Evolutionary conservation across 2,888 invertebrate genomes (phyloP).

Genomic region (Leptogaster cylindrica): DNA sequence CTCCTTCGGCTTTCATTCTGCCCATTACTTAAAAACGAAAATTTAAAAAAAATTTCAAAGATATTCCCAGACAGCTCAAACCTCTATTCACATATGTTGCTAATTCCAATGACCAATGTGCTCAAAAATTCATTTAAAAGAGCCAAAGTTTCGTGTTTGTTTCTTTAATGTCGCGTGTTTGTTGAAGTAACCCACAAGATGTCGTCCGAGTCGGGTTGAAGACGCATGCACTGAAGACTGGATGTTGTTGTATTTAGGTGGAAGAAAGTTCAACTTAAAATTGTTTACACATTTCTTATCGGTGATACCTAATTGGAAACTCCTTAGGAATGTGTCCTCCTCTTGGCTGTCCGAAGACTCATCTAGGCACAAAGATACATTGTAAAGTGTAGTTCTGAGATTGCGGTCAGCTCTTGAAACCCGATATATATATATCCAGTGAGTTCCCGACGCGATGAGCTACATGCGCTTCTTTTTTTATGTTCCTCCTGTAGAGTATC

Average conservation of each 20-base stretch:
- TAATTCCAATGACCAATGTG: slow-evolving; percentile 1
- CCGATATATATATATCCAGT: background rate
- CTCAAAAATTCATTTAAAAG: background rate
- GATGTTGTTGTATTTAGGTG: too few species aligned
- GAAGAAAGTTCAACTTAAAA: too few species aligned
- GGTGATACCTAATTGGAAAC: slow-evolving; percentile 1
- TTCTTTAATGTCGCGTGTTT: background rate
- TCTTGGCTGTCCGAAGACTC: background rate
- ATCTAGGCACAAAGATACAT: slow-evolving; percentile 1
- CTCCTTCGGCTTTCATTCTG: background rate
- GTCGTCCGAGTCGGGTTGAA: too few species aligned
- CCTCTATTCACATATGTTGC: background rate
- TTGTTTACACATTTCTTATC: slow-evolving; percentile 3
- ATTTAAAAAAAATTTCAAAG: background rate
- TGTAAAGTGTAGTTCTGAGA: background rate
- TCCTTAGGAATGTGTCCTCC: slow-evolving; percentile 6
- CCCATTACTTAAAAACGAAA: too few species aligned
- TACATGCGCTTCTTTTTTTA: background rate
- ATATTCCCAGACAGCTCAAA: slow-evolving; percentile 7
- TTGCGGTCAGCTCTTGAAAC: background rate
- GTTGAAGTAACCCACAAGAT: background rate
- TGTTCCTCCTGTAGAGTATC: background rate
- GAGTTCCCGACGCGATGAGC: slow-evolving; percentile 3
- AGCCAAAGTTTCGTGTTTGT: background rate
- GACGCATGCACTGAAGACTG: too few species aligned